A percentile compares a stretch with the other conserved stretches of the same genome.
phyloP scores from a whole-genome alignment of 2,888 invertebrate genomes.

The Chironomus riparius region DNA sequence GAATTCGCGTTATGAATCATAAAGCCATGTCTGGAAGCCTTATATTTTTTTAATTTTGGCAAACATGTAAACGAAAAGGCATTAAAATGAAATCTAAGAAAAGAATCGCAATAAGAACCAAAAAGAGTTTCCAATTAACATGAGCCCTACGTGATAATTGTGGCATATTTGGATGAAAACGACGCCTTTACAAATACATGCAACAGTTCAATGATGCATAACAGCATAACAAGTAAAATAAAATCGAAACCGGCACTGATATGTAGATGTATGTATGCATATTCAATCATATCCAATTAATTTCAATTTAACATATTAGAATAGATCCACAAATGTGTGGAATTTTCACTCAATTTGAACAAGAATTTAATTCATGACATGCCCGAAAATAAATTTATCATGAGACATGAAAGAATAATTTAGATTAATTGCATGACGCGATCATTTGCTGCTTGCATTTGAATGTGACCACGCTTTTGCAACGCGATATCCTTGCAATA shows the following conservation, averaged over 20 bases:
- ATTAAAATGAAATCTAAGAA: too few species aligned
- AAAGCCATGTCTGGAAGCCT: background rate
- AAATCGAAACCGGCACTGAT: background rate
- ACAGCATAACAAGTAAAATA: background rate
- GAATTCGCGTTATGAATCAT: background rate
- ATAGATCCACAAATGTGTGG: background rate
- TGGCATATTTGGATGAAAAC: background rate
- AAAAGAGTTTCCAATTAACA: background rate
- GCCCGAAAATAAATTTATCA: too few species aligned
- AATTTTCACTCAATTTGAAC: too few species aligned
- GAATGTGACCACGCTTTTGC: too few species aligned
- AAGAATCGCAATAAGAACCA: too few species aligned
- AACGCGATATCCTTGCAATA: too few species aligned
- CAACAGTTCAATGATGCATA: background rate
- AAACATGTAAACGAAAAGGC: too few species aligned
- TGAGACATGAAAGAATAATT: background rate
- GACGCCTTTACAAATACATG: background rate
- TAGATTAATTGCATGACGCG: background rate
- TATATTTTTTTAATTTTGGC: background rate
- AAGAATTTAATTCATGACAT: too few species aligned
- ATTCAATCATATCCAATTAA: background rate
- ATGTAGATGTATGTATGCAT: background rate
- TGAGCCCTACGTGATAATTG: background rate
- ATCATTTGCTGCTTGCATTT: background rate
- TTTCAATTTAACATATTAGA: background rate